These are phyloP conservation scores for Nephrotoma appendiculata DNA, from an alignment of 2,888 invertebrate genomes.

Conservation along the genomic window DNA sequence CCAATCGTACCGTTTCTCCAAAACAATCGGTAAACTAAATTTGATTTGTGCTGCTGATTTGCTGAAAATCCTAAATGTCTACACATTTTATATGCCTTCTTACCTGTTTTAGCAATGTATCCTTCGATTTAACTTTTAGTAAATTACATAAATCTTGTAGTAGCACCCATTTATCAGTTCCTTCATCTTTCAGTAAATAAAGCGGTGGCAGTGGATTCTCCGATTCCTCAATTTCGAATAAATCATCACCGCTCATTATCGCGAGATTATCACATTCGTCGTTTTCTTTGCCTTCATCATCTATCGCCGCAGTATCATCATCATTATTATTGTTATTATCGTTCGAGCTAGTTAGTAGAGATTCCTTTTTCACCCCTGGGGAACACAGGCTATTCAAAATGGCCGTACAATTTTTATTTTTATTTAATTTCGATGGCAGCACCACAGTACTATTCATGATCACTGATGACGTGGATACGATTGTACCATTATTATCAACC, in stretches of 20 bases:
- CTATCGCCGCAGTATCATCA: conserved; percentile 12
- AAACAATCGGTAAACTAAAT: too few relatives aligned
- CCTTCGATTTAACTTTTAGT: conserved; percentile 66
- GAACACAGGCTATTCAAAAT: background rate
- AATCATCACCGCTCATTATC: conserved; percentile 32
- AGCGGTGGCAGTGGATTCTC: conserved; percentile 66
- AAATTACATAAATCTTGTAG: conserved; percentile 64
- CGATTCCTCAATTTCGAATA: conserved; percentile 68
- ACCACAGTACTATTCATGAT: background rate
- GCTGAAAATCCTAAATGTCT: too few relatives aligned
- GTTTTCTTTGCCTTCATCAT: conserved; percentile 12
- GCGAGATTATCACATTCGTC: conserved; percentile 18
- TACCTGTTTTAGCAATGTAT: conserved; percentile 57
- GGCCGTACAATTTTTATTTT: background rate
- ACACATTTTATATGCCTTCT: background rate
- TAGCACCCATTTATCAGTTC: conserved; percentile 63
- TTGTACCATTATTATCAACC: background rate
- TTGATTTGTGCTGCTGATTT: too few relatives aligned
- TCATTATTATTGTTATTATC: conserved; percentile 29
- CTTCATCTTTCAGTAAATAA: conserved; percentile 53
- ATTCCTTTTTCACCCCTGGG: background rate
- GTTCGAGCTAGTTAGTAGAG: conserved; percentile 18
- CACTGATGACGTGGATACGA: background rate
- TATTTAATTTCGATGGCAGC: background rate
- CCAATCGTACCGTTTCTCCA: too few relatives aligned